Base-by-base conservation (phyloP, 2,797 vertebrate species). In the Leontopithecus rosalia region DNA sequence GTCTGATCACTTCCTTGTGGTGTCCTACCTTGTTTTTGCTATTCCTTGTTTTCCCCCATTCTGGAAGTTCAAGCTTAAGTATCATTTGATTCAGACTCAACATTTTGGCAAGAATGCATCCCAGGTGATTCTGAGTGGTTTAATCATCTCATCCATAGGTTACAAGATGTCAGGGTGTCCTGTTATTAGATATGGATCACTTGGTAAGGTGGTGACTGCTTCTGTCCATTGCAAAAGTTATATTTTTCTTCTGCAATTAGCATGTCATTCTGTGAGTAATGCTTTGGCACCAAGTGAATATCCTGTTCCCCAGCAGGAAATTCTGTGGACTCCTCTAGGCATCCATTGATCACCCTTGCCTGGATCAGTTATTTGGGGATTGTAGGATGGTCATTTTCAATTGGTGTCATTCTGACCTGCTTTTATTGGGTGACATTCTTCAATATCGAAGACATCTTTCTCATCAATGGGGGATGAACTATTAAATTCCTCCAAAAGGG, bases 381-480 rank as follows among this genome's bases (percentile, higher is more conserved):
- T 84, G 5, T 57, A 20, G 41, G 52, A 48, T 43, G 75, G 24
- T 90, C 82, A 22, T 88, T 84, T 92, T 87, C 48, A 92, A 36
- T 70, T 80, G 91, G 41, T n/a, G 17, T 92, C 79, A 39, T 70
- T 83, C 91, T 77, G 64, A 91, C 70, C 80, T 94, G 43, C 52
- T 75, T 96, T 89, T 97, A 70, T 93, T 93, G 41, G 48, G 52
- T 92, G 87, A 73, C 28, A 36, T 93, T 87, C 43, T 77, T 93
- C 61, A 83, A 4, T 83, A 57, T 88, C 80, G 80, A 93, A 90
- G 72, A 92, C 73, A 64, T 90, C 20, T 88, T 90, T 90, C 83
- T 96, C 30, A 39, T 64, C 43, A 80, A 48, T 5, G 41, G 33
- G 46, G 26, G 26, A 73, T 88, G 55, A 75, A 64, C 15, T 79